Evolutionary conservation across 2,888 invertebrate genomes (phyloP).

Genomic region (Branchellion lobata): DNA sequence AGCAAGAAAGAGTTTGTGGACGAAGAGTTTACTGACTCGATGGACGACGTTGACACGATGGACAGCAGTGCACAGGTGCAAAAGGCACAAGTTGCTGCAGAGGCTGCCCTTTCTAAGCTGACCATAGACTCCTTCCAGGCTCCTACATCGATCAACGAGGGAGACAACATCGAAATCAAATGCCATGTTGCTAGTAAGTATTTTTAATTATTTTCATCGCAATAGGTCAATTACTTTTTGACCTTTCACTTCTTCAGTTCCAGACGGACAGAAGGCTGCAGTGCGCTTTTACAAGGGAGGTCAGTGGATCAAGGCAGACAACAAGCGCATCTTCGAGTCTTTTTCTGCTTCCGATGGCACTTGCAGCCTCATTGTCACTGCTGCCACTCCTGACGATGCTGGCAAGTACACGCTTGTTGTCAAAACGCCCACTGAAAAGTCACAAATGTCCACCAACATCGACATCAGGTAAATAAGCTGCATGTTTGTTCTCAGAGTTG

Average conservation of each 20-base stretch:
- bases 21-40: too few relatives aligned
- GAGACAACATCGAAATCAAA: too few relatives aligned
- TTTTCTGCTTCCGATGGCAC: neutral
- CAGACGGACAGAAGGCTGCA: neutral
- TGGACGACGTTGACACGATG: too few relatives aligned
- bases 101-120: too few relatives aligned
- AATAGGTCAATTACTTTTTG: neutral
- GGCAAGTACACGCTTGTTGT: neutral
- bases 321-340: neutral
- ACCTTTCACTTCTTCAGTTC: neutral
- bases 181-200: constrained; percentile 42
- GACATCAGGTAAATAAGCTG: neutral
- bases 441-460: neutral
- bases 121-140: too few relatives aligned
- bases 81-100: too few relatives aligned
- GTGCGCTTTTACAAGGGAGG: neutral
- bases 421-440: neutral
- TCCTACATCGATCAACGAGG: too few relatives aligned
- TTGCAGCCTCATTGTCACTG: neutral
- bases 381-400: neutral
- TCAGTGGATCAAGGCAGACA: neutral
- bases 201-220: neutral
- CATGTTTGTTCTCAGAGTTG: too few relatives aligned
- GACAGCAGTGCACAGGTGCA: too few relatives aligned
- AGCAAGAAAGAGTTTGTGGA: too few relatives aligned